Base-by-base conservation (phyloP, 2,888 invertebrate species). In the Octodonta nipae region DNA sequence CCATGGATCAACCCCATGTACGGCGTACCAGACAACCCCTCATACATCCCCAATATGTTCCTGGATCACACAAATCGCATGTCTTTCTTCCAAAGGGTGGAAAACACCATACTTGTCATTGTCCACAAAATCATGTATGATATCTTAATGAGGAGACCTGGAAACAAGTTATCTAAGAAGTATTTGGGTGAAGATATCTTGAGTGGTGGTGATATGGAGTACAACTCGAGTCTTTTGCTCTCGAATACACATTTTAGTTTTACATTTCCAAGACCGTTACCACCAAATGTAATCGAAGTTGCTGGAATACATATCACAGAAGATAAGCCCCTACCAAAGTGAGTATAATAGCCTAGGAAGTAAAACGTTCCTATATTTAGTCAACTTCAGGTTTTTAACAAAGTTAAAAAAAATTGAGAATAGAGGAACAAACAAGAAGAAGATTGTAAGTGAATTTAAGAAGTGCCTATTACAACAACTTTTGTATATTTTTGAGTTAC, bases 241-340 rank as follows among this genome's bases (percentile, higher is more conserved):
- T 52, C 65, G 10, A 70, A 71, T 41, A 62, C 63, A 2, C 64
- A 68, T 43, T 45, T 42, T 29, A 39, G 40, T 28, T 43, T 67
- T 25, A 66, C 65, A 36, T 57, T 60, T 6, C 61, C 65, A 6
- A 52, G 58, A 38, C 63, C 65, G 1, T 38, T 61, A 12, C 61
- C 64, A 13, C 69, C 70, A 0, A 58, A 57, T 12, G 49, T 67
- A 8, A 57, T 70, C 2, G 69, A 70, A 54, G 61, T 71, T 4
- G 69, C 67, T 15, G 71, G 71, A 13, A 55, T 70, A 33, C 68
- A 70, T 53, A 52, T 70, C 3, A 52, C 55, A 36, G 51, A 56
- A 17, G 50, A 33, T 4, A 46, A 49, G 25, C 28, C 28, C 6
- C 24, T 54, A 28, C 52, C 55, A 10, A 41, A 44, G 54, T 55